phyloP scores from a whole-genome alignment of 2,797 vertebrate species.

The Pempheris klunzingeri region DNA sequence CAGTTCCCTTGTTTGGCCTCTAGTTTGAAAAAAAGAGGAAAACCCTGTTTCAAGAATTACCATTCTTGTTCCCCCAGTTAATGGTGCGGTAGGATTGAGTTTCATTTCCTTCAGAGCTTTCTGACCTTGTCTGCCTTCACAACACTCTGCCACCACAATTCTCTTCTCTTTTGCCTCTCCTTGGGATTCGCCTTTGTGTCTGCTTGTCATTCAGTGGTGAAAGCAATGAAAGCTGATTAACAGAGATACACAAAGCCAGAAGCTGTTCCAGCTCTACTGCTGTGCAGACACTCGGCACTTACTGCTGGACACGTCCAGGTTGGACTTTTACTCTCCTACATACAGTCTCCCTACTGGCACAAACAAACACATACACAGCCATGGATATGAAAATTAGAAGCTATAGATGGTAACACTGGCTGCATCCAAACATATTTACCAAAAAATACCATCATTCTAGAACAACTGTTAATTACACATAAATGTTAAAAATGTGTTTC shows the following conservation, averaged over 20 bases:
- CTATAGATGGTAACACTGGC: not conserved
- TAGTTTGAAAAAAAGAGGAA: constrained; percentile 27
- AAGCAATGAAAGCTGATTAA: constrained; percentile 85
- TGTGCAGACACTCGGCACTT: constrained; percentile 66
- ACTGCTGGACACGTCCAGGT: constrained; percentile 63
- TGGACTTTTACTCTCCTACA: constrained; percentile 68
- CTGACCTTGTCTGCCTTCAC: constrained; percentile 86
- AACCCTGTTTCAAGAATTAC: constrained; percentile 67
- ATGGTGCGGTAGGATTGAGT: constrained; percentile 84
- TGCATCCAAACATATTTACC: constrained; percentile 22
- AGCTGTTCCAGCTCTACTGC: constrained; percentile 75
- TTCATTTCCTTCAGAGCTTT: constrained; percentile 84
- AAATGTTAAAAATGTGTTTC: constrained; percentile 43
- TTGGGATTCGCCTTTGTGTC: constrained; percentile 90
- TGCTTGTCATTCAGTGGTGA: constrained; percentile 89
- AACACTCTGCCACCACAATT: constrained; percentile 74
- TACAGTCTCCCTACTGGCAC: constrained; percentile 41
- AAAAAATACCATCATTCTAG: constrained; percentile 1
- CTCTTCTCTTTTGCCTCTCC: constrained; percentile 70
- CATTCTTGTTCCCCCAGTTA: constrained; percentile 64
- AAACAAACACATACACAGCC: constrained; percentile 38
- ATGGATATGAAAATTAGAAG: constrained; percentile 12
- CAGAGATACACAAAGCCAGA: constrained; percentile 87
- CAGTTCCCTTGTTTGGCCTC: constrained; percentile 17
- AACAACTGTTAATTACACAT: constrained; percentile 48